phyloP scores from a whole-genome alignment of 2,888 invertebrate species.

The Meteorus cinctellus region DNA sequence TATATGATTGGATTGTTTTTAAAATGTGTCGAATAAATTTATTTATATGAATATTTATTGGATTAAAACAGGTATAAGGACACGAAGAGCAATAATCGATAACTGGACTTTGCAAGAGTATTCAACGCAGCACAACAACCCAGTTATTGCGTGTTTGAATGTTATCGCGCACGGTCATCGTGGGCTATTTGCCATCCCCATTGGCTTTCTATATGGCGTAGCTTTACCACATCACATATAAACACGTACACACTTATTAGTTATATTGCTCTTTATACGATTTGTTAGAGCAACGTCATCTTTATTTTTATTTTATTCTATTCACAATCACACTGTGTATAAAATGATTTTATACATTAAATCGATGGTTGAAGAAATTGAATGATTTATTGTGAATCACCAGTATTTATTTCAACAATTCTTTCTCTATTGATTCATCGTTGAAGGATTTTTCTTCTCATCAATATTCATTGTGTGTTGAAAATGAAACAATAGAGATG shows the following conservation, averaged over 20 bases:
- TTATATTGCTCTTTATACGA: not conserved
- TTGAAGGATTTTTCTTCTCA: too few relatives aligned
- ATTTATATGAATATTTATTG: not conserved
- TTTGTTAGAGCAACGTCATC: not conserved
- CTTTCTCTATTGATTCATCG: too few relatives aligned
- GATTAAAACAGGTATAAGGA: not conserved
- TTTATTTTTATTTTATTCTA: not conserved
- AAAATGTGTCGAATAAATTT: not conserved
- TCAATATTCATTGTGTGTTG: too few relatives aligned
- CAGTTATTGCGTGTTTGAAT: slow-evolving; percentile 50
- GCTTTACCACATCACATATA: not conserved
- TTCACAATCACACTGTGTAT: not conserved
- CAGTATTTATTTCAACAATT: too few relatives aligned
- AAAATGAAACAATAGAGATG: too few relatives aligned
- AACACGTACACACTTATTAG: not conserved
- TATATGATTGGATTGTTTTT: not conserved
- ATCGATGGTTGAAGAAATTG: not conserved
- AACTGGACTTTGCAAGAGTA: slow-evolving; percentile 27
- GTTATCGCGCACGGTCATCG: slow-evolving; percentile 52
- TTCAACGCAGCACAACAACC: slow-evolving; percentile 39
- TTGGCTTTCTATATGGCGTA: slow-evolving; percentile 7
- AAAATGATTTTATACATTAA: not conserved
- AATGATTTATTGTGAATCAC: not conserved
- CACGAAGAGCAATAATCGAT: slow-evolving; percentile 13
- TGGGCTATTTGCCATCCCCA: slow-evolving; percentile 47